A percentile compares a stretch with the other conserved stretches of the same genome.
Evolutionary conservation across 2,113 vertebrate species (phyloP).

Genomic region (Pteruthius melanotis): DNA sequence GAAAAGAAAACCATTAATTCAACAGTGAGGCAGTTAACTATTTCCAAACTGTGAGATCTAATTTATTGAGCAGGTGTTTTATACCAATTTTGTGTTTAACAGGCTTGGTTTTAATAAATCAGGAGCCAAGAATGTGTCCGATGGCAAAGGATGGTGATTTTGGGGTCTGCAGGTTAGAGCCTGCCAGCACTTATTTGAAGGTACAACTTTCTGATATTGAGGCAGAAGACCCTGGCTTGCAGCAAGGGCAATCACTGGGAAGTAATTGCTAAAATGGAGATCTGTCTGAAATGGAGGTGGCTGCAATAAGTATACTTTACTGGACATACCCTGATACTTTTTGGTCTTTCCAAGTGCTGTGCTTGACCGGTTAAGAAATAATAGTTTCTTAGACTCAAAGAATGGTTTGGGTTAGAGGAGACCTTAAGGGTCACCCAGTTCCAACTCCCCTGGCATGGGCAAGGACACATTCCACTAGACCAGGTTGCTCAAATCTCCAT

Average conservation of each 20-base stretch:
- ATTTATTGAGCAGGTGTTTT: neutral
- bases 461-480: neutral
- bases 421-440: neutral
- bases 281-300: neutral
- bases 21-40: neutral
- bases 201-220: neutral
- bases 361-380: neutral
- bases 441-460: neutral
- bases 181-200: neutral
- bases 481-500: neutral
- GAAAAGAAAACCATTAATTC: neutral
- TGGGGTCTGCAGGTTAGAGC: neutral
- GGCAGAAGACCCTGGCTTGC: neutral
- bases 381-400: neutral
- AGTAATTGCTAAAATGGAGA: neutral
- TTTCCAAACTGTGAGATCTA: neutral
- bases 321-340: neutral
- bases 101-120: neutral
- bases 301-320: neutral
- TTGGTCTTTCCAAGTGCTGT: neutral
- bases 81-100: neutral
- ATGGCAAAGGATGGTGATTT: neutral
- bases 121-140: neutral
- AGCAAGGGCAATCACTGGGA: neutral
- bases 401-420: neutral